Evolutionary conservation across 53 echinoderm and acorn worm genomes (phyloP), one percentile per base, ranked within the genome.

Genomic region (Echinarachnius parma): DNA sequence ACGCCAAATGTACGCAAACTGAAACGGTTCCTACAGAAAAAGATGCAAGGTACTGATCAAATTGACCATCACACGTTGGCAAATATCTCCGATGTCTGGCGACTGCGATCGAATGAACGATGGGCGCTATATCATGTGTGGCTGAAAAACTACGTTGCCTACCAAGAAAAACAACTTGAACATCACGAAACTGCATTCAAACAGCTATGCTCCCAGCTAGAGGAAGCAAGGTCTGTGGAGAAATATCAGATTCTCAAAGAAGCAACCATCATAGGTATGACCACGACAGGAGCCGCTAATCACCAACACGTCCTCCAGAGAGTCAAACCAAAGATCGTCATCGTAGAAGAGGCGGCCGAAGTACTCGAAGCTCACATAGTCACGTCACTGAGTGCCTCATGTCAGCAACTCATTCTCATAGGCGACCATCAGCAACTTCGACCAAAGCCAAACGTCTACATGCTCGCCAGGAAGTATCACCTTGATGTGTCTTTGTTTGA

Each of bases 331-430:
- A 46, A 28, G 25, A 89, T 89, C 46, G 86, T 93, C 2, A 63
- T 93, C 1, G 86, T 93, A 2, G 93, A 93, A 53, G 93, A 93
- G 60, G 93, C 93, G 23, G 93, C 93, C 16, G 93, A 93, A 66
- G 86, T 93, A 33, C 57, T 93, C 13, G 93, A 93, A 44, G 79
- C 93, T 33, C 93, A 93, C 67, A 85, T 93, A 29, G 71, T 93
- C 52, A 86, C 89, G 1, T 59, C 86, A 14, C 59, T 93, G 42
- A 89, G 46, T 76, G 21, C 57, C 1, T 26, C 82, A 26, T 87
- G 87, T 28, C 67, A 89, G 45, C 93, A 93, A 28, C 86, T 93
- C 24, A 89, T 93, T 64, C 80, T 93, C 1, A 93, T 89, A n/a
- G 89, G 89, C 25, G 89, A 89, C 52, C 93, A 93, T 35, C 93